phyloP scores from a whole-genome alignment of 2,797 vertebrate genomes.

The Crenichthys baileyi region DNA sequence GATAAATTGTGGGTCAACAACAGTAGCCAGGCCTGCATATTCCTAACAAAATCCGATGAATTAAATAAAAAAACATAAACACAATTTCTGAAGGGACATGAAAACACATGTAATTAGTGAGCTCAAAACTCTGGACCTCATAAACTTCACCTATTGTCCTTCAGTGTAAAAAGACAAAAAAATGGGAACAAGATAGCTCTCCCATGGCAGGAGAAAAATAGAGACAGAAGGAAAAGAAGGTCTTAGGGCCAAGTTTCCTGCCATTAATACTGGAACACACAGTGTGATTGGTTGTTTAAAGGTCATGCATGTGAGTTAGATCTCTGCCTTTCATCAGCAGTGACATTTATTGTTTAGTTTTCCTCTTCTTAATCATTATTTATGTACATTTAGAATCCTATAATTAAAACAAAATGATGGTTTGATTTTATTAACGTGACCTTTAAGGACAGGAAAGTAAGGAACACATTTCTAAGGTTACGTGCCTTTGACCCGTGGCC shows the following conservation, averaged over 20 bases:
- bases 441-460: constrained; percentile 65
- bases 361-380: constrained; percentile 69
- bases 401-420: constrained; percentile 55
- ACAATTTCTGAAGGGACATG: constrained; percentile 1
- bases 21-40: constrained; percentile 5
- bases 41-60: neutral
- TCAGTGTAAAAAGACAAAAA: constrained; percentile 34
- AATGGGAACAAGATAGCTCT: constrained; percentile 23
- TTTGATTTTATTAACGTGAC: constrained; percentile 76
- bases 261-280: constrained; percentile 56
- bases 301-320: constrained; percentile 63
- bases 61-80: neutral
- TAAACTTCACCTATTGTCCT: constrained; percentile 46
- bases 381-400: constrained; percentile 70
- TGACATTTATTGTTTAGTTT: constrained; percentile 76
- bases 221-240: constrained; percentile 32
- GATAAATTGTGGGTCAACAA: constrained; percentile 22
- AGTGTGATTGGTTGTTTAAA: constrained; percentile 62
- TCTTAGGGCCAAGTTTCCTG: constrained; percentile 57
- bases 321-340: constrained; percentile 76
- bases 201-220: constrained; percentile 42
- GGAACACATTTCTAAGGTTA: constrained; percentile 70
- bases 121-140: constrained; percentile 31
- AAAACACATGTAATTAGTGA: constrained; percentile 6
- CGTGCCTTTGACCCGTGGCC: constrained; percentile 73